Evolutionary conservation across 2,888 invertebrate genomes (phyloP), one percentile per base, ranked within the genome.

Genomic region (Lasioglossum vierecki): DNA sequence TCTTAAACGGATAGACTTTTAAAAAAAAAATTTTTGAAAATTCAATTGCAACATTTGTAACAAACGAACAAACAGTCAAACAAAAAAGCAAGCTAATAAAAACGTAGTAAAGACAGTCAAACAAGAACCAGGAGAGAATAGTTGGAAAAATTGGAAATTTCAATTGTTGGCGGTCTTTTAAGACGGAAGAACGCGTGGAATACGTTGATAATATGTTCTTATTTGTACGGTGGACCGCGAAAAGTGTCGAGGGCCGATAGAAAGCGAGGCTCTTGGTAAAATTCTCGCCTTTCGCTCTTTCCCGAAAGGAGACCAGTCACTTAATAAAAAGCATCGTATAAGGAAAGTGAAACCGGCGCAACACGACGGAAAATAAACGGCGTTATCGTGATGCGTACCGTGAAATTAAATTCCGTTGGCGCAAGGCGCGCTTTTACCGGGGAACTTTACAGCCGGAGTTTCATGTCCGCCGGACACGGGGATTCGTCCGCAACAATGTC

Each of bases 381-480:
- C 46, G 72, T 63, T 77, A 72, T 30, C 35, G 78, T 57, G 78
- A 78, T 49, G 63, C 63, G 66, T 57, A 70, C n/a, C 57, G 60
- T 35, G 73, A 82, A 82, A 82, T 79, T 82, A 79, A 74, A 82
- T 82, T 82, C 49, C 44, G 11, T 22, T 13, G 68, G 22, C 57
- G 63, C 76, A 49, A n/a, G 53, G 15, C 15, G 70, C 5, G 78
- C 49, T 72, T 78, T 41, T 30, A 30, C 53, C n/a, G 15, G 41
- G 35, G 22, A 81, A 72, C 39, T 66, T 81, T 60, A 30, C n/a
- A 66, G 18, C 63, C 15, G 30, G 22, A 66, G 72, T 66, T 72
- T 41, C 30, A 66, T 49, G 81, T 8, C 26, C 53, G 30, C 70
- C n/a, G 60, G 44, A 18, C 41, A 41, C 30, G 35, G 26, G 46